These are phyloP conservation scores for Tachina lurida DNA, from an alignment of 2,888 invertebrate genomes.

Conservation along the genomic window DNA sequence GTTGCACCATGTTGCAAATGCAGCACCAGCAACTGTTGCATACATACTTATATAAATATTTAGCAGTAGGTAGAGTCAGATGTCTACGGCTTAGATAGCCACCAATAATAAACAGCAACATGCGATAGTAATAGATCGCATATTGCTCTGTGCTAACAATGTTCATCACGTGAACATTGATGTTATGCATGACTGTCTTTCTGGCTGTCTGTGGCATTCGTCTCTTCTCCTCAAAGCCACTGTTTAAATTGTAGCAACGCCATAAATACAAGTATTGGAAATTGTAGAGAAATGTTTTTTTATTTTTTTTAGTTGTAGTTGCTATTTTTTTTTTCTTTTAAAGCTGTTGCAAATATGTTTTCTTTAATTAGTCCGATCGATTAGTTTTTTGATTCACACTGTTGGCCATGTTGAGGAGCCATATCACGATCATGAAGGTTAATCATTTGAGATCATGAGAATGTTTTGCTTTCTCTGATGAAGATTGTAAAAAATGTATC, in stretches of 20 bases:
- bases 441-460: conserved; percentile 68
- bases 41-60: conserved; percentile 34
- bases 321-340: not conserved
- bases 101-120: conserved; percentile 65
- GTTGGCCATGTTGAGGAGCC: conserved; percentile 26
- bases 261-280: not conserved
- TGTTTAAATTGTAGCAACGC: not conserved
- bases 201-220: conserved; percentile 22
- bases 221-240: not conserved
- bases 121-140: conserved; percentile 71
- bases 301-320: conserved; percentile 28
- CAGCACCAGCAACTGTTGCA: not conserved
- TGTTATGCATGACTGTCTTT: conserved; percentile 66
- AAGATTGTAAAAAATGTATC: not conserved
- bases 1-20: conserved; percentile 40
- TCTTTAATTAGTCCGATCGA: conserved; percentile 81
- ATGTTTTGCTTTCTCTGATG: conserved; percentile 24
- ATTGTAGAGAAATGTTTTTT: conserved; percentile 29
- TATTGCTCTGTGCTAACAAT: conserved; percentile 63
- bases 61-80: conserved; percentile 67
- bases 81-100: conserved; percentile 75
- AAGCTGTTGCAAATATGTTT: conserved; percentile 62
- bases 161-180: conserved; percentile 72
- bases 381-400: conserved; percentile 80
- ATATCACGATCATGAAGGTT: conserved; percentile 64